Conservation (phyloP, 2,113 vertebrate species). For the Casuarius casuarius region DNA sequence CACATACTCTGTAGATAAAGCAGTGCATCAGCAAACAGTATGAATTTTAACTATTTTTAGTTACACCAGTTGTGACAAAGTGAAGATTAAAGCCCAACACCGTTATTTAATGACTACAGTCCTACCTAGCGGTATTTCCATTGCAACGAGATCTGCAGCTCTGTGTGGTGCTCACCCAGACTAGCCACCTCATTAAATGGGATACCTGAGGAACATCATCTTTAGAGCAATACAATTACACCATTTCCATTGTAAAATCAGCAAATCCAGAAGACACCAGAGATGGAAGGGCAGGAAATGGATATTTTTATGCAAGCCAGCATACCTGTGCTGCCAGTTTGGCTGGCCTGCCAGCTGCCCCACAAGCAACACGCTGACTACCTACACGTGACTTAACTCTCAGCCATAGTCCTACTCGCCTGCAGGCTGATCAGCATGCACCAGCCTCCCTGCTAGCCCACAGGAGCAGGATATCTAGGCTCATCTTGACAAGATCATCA, state of each 20-base stretch:
- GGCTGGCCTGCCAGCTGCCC: not conserved
- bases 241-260: not conserved
- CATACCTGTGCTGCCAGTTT: fast-evolving
- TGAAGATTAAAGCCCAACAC: not conserved
- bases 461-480: not conserved
- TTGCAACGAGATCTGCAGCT: not conserved
- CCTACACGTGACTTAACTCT: not conserved
- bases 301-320: not conserved
- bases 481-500: not conserved
- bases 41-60: not conserved
- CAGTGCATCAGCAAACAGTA: not conserved
- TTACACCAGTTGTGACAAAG: not conserved
- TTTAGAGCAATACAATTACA: not conserved
- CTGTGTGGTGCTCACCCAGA: not conserved
- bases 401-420: not conserved
- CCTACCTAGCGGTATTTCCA: not conserved
- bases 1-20: not conserved
- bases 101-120: not conserved
- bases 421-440: not conserved
- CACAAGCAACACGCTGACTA: not conserved
- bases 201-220: not conserved
- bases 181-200: not conserved
- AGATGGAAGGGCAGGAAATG: not conserved
- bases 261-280: not conserved
- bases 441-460: not conserved